These are phyloP conservation scores for Sycophila sp. DNA, from an alignment of 1,140 invertebrate genomes.

Conservation along the genomic window DNA sequence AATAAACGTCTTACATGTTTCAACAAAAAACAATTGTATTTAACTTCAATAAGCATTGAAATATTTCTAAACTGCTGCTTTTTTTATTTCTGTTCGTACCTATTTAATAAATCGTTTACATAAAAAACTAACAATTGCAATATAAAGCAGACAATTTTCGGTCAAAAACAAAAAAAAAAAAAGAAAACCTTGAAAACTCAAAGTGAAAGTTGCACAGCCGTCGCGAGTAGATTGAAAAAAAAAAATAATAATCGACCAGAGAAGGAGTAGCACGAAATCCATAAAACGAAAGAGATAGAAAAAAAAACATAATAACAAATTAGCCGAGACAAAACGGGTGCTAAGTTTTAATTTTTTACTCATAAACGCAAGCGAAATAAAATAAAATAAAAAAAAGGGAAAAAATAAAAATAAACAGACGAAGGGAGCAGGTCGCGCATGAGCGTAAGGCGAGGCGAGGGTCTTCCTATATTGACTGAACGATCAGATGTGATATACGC, in stretches of 20 bases:
- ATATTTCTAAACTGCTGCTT: too few relatives aligned
- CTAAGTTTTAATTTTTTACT: slow-evolving; percentile 32
- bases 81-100: too few relatives aligned
- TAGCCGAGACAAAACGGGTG: slow-evolving; percentile 5
- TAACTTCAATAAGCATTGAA: too few relatives aligned
- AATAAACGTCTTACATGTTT: neutral
- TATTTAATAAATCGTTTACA: too few relatives aligned
- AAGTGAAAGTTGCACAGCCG: neutral
- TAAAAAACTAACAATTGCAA: neutral
- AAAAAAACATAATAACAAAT: neutral
- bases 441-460: slow-evolving; percentile 59
- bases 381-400: slow-evolving; percentile 13
- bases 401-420: slow-evolving; percentile 14
- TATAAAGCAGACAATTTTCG: neutral
- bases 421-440: slow-evolving; percentile 47
- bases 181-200: too few relatives aligned
- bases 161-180: too few relatives aligned
- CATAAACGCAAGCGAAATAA: slow-evolving; percentile 39
- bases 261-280: too few relatives aligned
- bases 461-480: slow-evolving; percentile 68
- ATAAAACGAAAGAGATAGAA: too few relatives aligned
- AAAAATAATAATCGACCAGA: neutral
- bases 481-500: slow-evolving; percentile 68
- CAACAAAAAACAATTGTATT: too few relatives aligned
- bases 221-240: neutral